These are phyloP conservation scores for Coleophora deauratella DNA, from an alignment of 2,888 invertebrate species.

Conservation along the genomic window DNA sequence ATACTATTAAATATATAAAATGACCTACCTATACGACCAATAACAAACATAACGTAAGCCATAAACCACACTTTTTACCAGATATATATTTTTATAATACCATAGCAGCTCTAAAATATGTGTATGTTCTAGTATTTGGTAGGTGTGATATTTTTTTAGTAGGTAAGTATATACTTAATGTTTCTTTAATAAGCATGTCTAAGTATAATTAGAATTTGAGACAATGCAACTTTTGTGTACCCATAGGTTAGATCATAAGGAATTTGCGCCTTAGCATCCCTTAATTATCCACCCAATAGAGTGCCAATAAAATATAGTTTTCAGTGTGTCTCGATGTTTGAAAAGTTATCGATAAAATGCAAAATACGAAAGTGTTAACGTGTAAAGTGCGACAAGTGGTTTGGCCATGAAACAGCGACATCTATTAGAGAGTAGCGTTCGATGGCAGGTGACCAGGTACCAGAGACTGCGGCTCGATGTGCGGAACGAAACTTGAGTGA, in stretches of 20 bases:
- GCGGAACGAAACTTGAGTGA: constrained; percentile 67
- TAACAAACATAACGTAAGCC: no score
- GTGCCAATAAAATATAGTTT: constrained; percentile 1
- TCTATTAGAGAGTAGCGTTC: constrained; percentile 47
- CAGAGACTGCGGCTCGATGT: constrained; percentile 67
- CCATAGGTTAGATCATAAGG: constrained; percentile 4
- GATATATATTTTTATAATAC: no score
- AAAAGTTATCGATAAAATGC: no score
- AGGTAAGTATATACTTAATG: no score
- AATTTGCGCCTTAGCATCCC: constrained; percentile 9
- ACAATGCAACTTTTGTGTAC: constrained; percentile 49
- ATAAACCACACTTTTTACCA: no score
- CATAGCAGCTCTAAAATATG: no score
- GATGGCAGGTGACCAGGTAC: constrained; percentile 67
- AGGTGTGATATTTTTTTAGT: no score
- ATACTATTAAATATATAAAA: no score
- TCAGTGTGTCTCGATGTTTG: not conserved
- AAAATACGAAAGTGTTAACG: constrained; percentile 38
- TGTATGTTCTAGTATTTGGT: no score
- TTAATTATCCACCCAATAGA: constrained; percentile 24
- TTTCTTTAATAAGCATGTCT: constrained; percentile 31
- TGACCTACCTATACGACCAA: no score
- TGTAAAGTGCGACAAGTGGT: constrained; percentile 64
- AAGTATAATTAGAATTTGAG: constrained; percentile 31
- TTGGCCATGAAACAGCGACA: constrained; percentile 69